Base-by-base conservation (phyloP, 2,113 vertebrate species). In the Phasianus colchicus region DNA sequence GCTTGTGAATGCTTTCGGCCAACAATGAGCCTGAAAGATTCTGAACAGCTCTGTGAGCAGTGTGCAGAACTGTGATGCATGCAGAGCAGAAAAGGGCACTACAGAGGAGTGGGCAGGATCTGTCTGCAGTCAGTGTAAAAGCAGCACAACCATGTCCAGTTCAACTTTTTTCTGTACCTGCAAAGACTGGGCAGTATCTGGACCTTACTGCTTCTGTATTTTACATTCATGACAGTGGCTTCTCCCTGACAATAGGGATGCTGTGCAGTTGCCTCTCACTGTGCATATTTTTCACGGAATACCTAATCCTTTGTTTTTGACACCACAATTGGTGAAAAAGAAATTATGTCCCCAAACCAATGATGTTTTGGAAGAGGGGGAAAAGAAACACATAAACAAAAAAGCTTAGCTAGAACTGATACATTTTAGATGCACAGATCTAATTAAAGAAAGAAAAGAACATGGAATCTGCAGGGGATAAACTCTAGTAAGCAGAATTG, bases 301-400 rank as follows among this genome's bases (percentile, higher is more conserved):
- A 71, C 50, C 21, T 86, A 88, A 88, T 92, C 55, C 45, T 94
- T 73, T 83, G 32, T 29, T 88, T 83, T 88, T 83, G 63, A 83
- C 64, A 85, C 89, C 27, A 21, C 67, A 69, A 84, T 87, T 91
- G 85, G 45, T 15, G 38, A 57, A 58, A 65, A 21, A 75, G 42
- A 89, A 92, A 81, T 75, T 64, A 6, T 50, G 42, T 81, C n/a
- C 45, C 55, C 36, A 88, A 63, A 80, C 27, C 29, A 70, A 72
- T 85, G 43, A 45, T 9, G 8, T 83, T 92, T 80, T 30, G 52
- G 58, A 83, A 76, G 63, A 12, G 7, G 38, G 19, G 40, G 15
- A 22, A 43, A 2, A 32, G 16, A 45, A 61, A 52, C 67, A 4
- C 10, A 54, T 66, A 27, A 34, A 71, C 32, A 71, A 78, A 86